phyloP scores from a whole-genome alignment of 2,888 invertebrate species.

The Taphrorychus bicolor region DNA sequence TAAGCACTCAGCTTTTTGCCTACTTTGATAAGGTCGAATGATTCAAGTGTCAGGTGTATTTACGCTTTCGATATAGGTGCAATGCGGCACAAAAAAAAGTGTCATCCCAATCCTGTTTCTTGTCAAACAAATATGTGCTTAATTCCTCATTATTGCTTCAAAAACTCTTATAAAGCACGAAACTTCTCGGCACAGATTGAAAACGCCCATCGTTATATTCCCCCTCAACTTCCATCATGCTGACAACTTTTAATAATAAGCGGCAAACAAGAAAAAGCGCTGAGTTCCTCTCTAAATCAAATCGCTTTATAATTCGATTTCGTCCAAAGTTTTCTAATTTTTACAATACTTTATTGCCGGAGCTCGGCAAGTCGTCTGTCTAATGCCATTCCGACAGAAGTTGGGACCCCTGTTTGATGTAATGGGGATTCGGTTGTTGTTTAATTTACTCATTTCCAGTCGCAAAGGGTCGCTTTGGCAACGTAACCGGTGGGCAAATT shows the following conservation, averaged over 20 bases:
- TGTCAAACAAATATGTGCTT: too few species aligned
- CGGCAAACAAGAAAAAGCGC: constrained; percentile 5
- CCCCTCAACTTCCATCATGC: background rate
- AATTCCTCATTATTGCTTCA: background rate
- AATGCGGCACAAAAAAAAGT: background rate
- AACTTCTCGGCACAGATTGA: background rate
- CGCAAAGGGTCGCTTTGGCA: background rate
- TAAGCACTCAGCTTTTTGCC: constrained; percentile 8
- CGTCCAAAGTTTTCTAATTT: constrained; percentile 20
- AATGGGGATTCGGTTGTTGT: background rate
- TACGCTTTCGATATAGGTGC: background rate
- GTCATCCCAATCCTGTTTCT: too few species aligned
- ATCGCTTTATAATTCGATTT: constrained; percentile 33
- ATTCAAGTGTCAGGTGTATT: background rate
- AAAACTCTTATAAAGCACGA: background rate
- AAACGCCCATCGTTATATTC: background rate
- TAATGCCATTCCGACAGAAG: background rate
- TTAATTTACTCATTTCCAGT: background rate
- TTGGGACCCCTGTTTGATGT: background rate
- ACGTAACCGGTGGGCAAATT: too few species aligned
- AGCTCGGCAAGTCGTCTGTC: constrained; percentile 12
- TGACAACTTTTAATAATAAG: constrained; percentile 17
- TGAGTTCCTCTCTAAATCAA: constrained; percentile 20
- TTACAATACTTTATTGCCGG: constrained; percentile 24
- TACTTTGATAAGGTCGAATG: background rate